A percentile compares a stretch with the other conserved stretches of the same genome.
Evolutionary conservation across 2,888 invertebrate species (phyloP).

Genomic region (Steinernema carpocapsae): DNA sequence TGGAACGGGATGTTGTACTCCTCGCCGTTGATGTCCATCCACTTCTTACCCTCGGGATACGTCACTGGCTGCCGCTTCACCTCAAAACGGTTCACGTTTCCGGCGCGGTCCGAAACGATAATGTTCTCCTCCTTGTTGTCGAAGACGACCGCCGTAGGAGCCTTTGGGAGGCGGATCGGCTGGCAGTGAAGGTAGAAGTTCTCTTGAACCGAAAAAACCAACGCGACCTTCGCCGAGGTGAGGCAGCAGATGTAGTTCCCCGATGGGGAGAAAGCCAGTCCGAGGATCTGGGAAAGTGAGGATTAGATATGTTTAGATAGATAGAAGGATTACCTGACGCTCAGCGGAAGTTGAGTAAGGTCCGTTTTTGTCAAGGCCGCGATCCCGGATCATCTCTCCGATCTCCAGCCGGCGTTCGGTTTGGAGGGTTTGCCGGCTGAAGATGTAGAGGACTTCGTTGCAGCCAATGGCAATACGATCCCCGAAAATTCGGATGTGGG

Average conservation of each 20-base stretch:
- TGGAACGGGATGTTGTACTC: slow-evolving; percentile 13
- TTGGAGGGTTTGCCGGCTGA: neutral
- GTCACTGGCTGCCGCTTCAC: slow-evolving; percentile 27
- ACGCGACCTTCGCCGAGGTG: slow-evolving; percentile 47
- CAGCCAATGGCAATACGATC: neutral
- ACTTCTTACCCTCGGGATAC: slow-evolving; percentile 16
- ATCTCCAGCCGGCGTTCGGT: too few relatives aligned
- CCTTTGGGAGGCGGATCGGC: slow-evolving; percentile 45
- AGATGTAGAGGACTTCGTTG: neutral
- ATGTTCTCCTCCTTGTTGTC: slow-evolving; percentile 39
- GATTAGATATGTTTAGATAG: neutral
- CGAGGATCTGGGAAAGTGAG: slow-evolving; percentile 44
- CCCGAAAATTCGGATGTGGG: neutral
- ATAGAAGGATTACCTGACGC: neutral
- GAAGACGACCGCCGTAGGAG: slow-evolving; percentile 50
- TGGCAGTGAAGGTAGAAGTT: slow-evolving; percentile 13
- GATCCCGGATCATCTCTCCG: neutral
- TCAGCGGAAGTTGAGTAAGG: neutral
- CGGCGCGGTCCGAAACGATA: slow-evolving; percentile 51
- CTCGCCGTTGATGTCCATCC: slow-evolving; percentile 27
- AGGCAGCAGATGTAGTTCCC: slow-evolving; percentile 40
- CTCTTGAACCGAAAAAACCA: slow-evolving; percentile 41
- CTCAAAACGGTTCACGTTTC: slow-evolving; percentile 48
- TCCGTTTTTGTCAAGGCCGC: neutral
- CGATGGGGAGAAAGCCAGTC: slow-evolving; percentile 37